Base-by-base conservation (phyloP, 2,888 invertebrate species). In the Cordilura impudica region DNA sequence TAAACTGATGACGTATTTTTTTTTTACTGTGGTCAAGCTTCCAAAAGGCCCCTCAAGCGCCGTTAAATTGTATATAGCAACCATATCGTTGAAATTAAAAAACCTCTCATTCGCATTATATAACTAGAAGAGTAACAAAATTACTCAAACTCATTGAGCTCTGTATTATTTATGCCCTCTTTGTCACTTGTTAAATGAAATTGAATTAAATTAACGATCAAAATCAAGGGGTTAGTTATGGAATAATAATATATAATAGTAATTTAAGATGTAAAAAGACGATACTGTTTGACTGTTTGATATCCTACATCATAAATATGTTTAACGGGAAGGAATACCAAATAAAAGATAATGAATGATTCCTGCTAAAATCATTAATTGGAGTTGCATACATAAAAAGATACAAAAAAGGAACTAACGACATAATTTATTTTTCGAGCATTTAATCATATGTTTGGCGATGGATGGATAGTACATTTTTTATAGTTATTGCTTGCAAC, bases 51-150 rank as follows among this genome's bases (percentile, higher is more conserved):
- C 47, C 71, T 60, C 53, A 61, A 74, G 78, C 78, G 78, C 78
- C 78, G 53, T 74, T 63, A 70, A 39, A 78, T 65, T 78, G 19
- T 69, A 61, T 47, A 51, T 61, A 66, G 51, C 29, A 18, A 54
- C 29, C 18, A 26, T 19, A 39, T 7, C 49, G 35, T 26, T 18
- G 47, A 4, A 35, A 21, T 58, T 29, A 16, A 53, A 39, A 18
- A 56, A 14, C 19, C 39, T 45, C 23, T 71, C 53, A 54, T 47
- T 21, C 35, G 23, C 8, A 39, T 39, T 39, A 4, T 39, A 26
- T 26, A 26, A 26, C 26, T 39, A 39, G n/a, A 39, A 39, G 35
- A 39, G 35, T 39, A 39, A 39, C n/a, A 39, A n/a, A 39, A 39
- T n/a, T 39, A 39, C 35, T 39, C 35, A 8, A n/a, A 39, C 1